Evolutionary conservation across 2,113 vertebrate species (phyloP), one percentile per base, ranked within the genome.

Genomic region (Sinocyclocheilus grahami): DNA sequence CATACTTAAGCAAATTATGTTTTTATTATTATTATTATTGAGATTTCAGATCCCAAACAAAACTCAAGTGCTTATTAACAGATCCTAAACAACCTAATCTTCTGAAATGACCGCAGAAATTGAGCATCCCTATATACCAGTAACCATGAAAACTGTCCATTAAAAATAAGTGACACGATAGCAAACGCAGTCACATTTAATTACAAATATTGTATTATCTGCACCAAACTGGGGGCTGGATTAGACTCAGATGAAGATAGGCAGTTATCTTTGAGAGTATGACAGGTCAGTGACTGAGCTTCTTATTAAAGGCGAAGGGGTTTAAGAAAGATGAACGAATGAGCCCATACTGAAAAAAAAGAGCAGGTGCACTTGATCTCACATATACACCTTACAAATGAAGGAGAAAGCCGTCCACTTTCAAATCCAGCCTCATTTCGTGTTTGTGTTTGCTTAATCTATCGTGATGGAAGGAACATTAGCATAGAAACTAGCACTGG

Each of bases 261-360:
- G 75, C 67, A 88, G 83, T 71, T 79, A 83, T 84, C 67, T 77
- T 81, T 80, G 78, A 63, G 63, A 87, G 78, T 72, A 84, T 89
- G 88, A 89, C 80, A 85, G 81, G 69, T 87, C 80, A 86, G 83
- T 88, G 89, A 87, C 85, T 88, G 85, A 91, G 89, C 84, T 76
- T 77, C 74, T 78, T 81, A 86, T 89, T 86, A 87, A 78, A 75
- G 30, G 48, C 60, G 55, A 78, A 82, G 75, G 69, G 77, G 85
- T 84, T 74, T 48, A 83, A 79, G 72, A 60, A 80, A 85, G 58
- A 65, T 65, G 78, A 75, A 85, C 55, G 82, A 55, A 82, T 78
- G 80, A 55, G 78, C 77, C 84, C 87, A 58, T 86, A 55, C 69
- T 51, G 60, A 58, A 75, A 86, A 79, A 79, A 72, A 77, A 80